Base-by-base conservation (phyloP, 2,113 vertebrate species). In the Nymphicus hollandicus region DNA sequence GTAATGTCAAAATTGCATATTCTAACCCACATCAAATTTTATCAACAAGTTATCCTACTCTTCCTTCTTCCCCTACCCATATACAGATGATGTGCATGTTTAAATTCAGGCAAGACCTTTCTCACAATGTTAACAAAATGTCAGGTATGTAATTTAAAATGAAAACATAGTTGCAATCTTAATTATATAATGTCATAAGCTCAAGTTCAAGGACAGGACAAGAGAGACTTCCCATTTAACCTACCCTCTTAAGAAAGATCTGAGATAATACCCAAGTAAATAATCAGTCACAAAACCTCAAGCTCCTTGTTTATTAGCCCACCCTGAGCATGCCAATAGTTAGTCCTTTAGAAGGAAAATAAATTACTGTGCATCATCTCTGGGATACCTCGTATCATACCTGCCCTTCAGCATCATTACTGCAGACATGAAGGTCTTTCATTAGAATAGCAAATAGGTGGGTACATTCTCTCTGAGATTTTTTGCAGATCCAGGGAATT, bases 361-460 rank as follows among this genome's bases (percentile, higher is more conserved):
- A 97, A 98, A 96, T 97, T 94, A 80, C 71, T 95, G 78, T 93
- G 91, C 86, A 94, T 83, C 95, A 97, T 97, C 86, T 96, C 60
- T 65, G 69, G 63, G 81, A 83, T 96, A 88, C 89, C 95, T 97
- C 90, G 93, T 97, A 95, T 91, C 70, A 93, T 92, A 86, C 69
- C 88, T 97, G 95, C 98, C 97, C 97, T 97, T 97, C 97, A 97
- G 81, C 95, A 91, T 97, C 95, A 95, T 97, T 98, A 95, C 85
- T 93, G 27, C 27, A 70, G 64, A 88, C 80, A 58, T 73, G 80
- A 95, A 97, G 90, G 89, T 79, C 89, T 94, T 91, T 89, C 84
- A 83, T 88, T 91, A 85, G 82, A 95, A 69, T 3, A 88, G 56
- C 64, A 94, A 88, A 71, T 66, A 86, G 55, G 56, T 49, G 60